Base-by-base conservation (phyloP, 2,797 vertebrate species). In the Mus minutoides region DNA sequence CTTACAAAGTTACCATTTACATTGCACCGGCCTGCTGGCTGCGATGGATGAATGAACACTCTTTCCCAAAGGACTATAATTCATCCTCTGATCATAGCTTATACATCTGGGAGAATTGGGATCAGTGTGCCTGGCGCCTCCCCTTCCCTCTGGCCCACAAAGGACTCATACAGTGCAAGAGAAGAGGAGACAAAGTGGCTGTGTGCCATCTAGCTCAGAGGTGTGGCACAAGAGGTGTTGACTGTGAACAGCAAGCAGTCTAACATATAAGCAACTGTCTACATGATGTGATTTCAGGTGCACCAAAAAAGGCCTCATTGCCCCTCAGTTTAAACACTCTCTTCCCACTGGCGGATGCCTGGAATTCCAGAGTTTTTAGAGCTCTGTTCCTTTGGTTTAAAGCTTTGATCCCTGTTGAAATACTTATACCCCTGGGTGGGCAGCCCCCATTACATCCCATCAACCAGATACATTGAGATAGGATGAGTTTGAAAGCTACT, bases 1-100 rank as follows among this genome's bases (percentile, higher is more conserved):
- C 94, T 98, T 96, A 97, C 97, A 97, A 98, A 97, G 97, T 98
- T 96, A 95, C 97, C 96, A 97, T 97, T 98, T 97, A 97, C 97
- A 94, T 97, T 95, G 96, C 92, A 86, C 73, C 89, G 92, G 96
- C 77, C 94, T 94, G 95, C 96, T 97, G 97, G 96, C 95, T 95
- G 77, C 92, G 95, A 93, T 96, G 96, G 95, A 97, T 98, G 97
- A 98, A 98, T 97, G 97, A 96, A 97, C 96, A 95, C 94, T 96
- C 97, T 97, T 96, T 97, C 97, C 96, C 96, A 93, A 94, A 98
- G 95, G 97, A 97, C 96, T 93, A 97, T 97, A 98, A 98, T 97
- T 98, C 97, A 96, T 97, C 97, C 95, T 97, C 94, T 96, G 97
- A 96, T 97, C 97, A 95, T 94, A 96, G 97, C 97, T 97, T 98